Base-by-base conservation (phyloP, 2,113 vertebrate species). In the Callopanchax toddi region DNA sequence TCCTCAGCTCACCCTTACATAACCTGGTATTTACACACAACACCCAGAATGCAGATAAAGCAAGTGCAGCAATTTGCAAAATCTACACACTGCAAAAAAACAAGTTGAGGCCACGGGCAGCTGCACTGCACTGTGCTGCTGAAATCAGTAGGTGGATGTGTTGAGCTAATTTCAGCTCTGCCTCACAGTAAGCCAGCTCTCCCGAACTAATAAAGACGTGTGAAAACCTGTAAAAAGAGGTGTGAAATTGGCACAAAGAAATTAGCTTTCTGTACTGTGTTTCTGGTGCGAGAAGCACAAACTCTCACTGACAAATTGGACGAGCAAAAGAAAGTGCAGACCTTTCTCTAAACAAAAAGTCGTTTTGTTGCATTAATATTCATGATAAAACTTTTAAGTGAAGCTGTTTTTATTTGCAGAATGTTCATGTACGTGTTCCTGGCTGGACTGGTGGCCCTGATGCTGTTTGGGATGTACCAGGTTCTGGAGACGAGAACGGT, bases 391-490 rank as follows among this genome's bases (percentile, higher is more conserved):
- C 11, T 9, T 3, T 22, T 13, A 32, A 29, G 15, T 15, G 16
- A 12, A 6, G n/a, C 9, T 32, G 10, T 1, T 22, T 58, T 25
- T 43, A 12, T 43, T 51, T 69, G 29, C 79, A 93, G 92, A 16
- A 86, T 93, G 60, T 93, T 92, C 76, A 62, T 93, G 92, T 93
- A 93, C 64, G 65, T 93, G 56, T 93, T 93, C 85, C 84, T 93
- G 22, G 43, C 20, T 12, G 92, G 92, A 48, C 81, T 93, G 78
- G 78, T 91, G 26, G 40, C 13, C 6, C 80, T 93, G 71, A 50
- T 88, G 76, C 34, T 90, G 45, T 91, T 93, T 22, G 88, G 74
- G 6, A 36, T 92, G 50, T 92, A 92, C 81, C 92, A 93, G 72
- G 76, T 92, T 29, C 83, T 93, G 78, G 92, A 93, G 58, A 51